Base-by-base conservation (phyloP, 2,888 invertebrate species). In the Rosalia funebris region DNA sequence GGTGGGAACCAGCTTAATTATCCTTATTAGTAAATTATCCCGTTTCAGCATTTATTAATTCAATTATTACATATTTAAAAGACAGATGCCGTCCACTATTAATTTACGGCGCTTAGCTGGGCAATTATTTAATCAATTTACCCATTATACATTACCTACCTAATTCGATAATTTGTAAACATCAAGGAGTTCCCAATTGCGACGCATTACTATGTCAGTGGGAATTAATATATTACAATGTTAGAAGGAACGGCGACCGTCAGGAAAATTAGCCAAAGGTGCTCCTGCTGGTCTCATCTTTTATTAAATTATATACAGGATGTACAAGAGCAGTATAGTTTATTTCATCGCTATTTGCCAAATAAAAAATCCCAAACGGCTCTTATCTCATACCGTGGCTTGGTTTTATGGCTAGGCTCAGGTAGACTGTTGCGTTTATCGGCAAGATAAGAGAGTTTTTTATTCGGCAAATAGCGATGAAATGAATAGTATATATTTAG, bases 61-160 rank as follows among this genome's bases (percentile, higher is more conserved):
- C 55, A 62, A 62, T 62, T 62, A 65, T 62, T 65, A 57, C 57
- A 54, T 65, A 61, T 65, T 65, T 65, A 65, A 58, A 62, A 54
- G 60, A 63, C 63, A 65, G 56, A 59, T 65, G 61, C 63, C 57
- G 41, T 57, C 60, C 58, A 56, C 45, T 48, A 60, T 61, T 61
- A 63, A 65, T 62, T 65, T 52, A 62, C 39, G 45, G 44, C 39
- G 34, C 14, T 45, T 37, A 42, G 50, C 36, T 20, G 34, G 62
- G 60, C 68, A 68, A 69, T 69, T 70, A 70, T 63, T 64, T 65
- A 61, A 71, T 68, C 63, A 65, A 66, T 62, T 69, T 66, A 60
- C 60, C 69, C 66, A 70, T 70, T 70, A 64, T 34, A 61, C 58
- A 53, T 57, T 64, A 45, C 12, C 11, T 48, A 36, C 41, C 52